Evolutionary conservation across 2,888 invertebrate genomes (phyloP), one percentile per base, ranked within the genome.

Genomic region (Argyresthia goedartella): DNA sequence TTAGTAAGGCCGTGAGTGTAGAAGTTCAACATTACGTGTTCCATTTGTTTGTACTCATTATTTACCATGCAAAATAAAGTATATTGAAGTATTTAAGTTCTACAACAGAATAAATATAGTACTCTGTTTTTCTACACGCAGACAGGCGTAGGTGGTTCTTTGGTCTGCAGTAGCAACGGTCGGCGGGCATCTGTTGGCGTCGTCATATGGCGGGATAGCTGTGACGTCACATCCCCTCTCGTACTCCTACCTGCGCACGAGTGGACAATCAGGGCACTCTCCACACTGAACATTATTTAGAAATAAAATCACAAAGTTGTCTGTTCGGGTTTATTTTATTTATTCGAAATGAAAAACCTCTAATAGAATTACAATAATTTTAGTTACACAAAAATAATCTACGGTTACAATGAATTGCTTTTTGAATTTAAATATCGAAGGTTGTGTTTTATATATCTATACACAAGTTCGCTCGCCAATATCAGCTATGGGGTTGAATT

Each of bases 111-210:
- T n/a, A n/a, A n/a, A n/a, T n/a, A n/a, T n/a, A n/a, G n/a, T n/a
- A n/a, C n/a, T n/a, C n/a, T n/a, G 43, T 13, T 1, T n/a, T 44
- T 4, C 64, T 65, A 33, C 10, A 11, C 15, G 41, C 64, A 86
- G 85, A 79, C 81, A 0, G 82, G 82, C 13, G 57, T 76, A 3
- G 85, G 85, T 0, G 82, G 81, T 0, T 72, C 84, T 0, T 57
- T 86, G 11, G 62, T 80, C 1, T 86, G 85, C 59, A 64, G 57
- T 14, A 55, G 57, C 7, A 61, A 63, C 1, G 73, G 66, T 0
- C 67, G 66, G 1, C 64, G 61, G 13, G 58, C 73, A 0, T 60
- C 69, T 1, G 71, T 72, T 1, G 85, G 82, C 1, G 63, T 80
- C 1, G 76, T 81, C 0, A 69, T 80, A 4, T 75, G 80, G 55